Percentiles rank a stretch among this genome's conserved stretches.
Conservation (phyloP, 2,113 vertebrate genomes). For the Hiodon alosoides region DNA sequence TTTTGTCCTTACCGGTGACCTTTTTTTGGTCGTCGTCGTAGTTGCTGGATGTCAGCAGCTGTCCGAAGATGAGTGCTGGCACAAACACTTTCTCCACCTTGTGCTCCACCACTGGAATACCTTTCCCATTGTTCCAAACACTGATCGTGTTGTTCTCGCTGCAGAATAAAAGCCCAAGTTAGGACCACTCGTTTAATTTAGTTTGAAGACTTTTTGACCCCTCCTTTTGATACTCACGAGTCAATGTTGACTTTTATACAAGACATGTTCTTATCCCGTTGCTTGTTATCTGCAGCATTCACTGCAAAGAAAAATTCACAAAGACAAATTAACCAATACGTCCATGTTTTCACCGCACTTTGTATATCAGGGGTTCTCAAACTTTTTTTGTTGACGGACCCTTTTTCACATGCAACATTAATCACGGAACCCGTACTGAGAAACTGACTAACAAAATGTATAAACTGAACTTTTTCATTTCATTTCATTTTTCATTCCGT, state of each 20-base stretch:
- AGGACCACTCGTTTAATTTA: neutral
- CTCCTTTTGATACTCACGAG: conserved; percentile 68
- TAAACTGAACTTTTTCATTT: neutral
- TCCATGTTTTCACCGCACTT: neutral
- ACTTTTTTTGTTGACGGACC: no score
- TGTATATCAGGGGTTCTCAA: neutral
- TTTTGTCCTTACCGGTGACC: conserved; percentile 78
- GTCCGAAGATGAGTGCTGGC: conserved; percentile 97
- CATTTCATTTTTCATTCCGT: no score
- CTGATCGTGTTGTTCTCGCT: conserved; percentile 93
- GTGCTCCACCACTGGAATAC: conserved; percentile 94
- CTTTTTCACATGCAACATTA: no score
- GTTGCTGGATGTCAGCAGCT: conserved; percentile 96
- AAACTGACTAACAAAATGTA: no score
- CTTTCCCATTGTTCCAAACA: conserved; percentile 96
- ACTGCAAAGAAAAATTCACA: conserved; percentile 55
- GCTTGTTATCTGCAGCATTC: conserved; percentile 97
- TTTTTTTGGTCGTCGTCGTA: conserved; percentile 94
- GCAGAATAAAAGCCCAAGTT: neutral
- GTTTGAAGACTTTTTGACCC: neutral
- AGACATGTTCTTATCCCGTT: conserved; percentile 88
- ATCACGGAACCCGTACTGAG: no score
- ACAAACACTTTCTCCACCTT: conserved; percentile 96
- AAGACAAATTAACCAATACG: neutral
- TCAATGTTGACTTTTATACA: conserved; percentile 90